Percentiles rank a stretch among this genome's conserved stretches.
phyloP scores from a whole-genome alignment of 2,797 vertebrate genomes.

The Melanotaenia pygmaea region DNA sequence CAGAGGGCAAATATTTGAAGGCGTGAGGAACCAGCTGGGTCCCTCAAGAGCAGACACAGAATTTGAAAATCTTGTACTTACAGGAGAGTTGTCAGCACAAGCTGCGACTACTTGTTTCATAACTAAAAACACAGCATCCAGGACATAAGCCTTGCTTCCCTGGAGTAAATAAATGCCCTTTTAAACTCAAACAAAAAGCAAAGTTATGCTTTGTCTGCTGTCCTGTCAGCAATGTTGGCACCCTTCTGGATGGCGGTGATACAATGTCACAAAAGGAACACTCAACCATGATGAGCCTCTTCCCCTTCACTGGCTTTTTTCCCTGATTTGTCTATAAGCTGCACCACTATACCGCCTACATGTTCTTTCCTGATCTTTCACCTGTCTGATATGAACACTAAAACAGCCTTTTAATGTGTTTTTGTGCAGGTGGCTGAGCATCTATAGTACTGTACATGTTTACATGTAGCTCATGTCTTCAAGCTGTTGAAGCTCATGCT shows the following conservation, averaged over 20 bases:
- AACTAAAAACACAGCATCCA: conserved; percentile 17
- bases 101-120: background rate
- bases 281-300: conserved; percentile 38
- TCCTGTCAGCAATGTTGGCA: conserved; percentile 27
- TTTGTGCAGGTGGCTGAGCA: conserved; percentile 36
- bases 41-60: background rate
- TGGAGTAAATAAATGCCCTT: conserved; percentile 31
- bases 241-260: conserved; percentile 41
- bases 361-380: conserved; percentile 35
- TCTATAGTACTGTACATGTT: background rate
- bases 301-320: conserved; percentile 29
- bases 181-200: conserved; percentile 31
- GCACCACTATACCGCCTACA: conserved; percentile 21
- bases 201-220: conserved; percentile 19
- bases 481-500: conserved; percentile 22
- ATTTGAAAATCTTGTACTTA: background rate
- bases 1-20: background rate
- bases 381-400: conserved; percentile 11
- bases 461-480: conserved; percentile 17
- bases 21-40: background rate
- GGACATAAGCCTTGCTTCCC: conserved; percentile 23
- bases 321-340: conserved; percentile 14
- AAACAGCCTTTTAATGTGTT: conserved; percentile 14
- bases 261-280: conserved; percentile 44
- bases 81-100: background rate